Evolutionary conservation across 2,797 vertebrate species (phyloP).

Genomic region (Danionella dracula): DNA sequence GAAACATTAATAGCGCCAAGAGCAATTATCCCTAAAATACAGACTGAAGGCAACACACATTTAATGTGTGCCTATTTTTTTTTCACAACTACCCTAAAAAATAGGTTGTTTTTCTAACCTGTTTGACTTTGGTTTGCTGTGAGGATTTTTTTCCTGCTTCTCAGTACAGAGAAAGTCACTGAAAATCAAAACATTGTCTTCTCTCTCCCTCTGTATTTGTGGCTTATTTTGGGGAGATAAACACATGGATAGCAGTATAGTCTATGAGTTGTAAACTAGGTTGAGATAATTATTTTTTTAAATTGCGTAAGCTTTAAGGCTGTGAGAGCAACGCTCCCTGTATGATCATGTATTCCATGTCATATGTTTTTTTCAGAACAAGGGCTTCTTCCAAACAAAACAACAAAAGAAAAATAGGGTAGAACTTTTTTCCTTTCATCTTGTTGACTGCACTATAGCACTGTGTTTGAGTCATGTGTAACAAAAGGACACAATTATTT

Average conservation of each 20-base stretch:
- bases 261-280: background rate
- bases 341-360: background rate
- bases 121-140: background rate
- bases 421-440: background rate
- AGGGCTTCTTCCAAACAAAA: background rate
- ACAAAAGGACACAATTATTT: background rate
- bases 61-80: background rate
- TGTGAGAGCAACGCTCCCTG: background rate
- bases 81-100: too few species aligned
- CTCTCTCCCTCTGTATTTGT: too few species aligned
- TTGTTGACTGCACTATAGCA: background rate
- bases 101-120: background rate
- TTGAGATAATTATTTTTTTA: background rate
- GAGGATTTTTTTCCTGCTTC: too few species aligned
- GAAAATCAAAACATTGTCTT: too few species aligned
- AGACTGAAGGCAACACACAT: conserved; percentile 57
- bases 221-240: background rate
- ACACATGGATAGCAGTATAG: background rate
- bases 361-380: background rate
- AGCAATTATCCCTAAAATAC: conserved; percentile 55
- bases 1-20: conserved; percentile 64
- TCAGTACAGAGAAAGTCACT: background rate
- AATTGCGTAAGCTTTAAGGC: background rate
- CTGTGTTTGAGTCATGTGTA: background rate
- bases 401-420: background rate